A percentile compares a stretch with the other conserved stretches of the same genome.
These are phyloP conservation scores for Microplitis deprimator DNA, from an alignment of 2,888 invertebrate genomes.

Conservation along the genomic window DNA sequence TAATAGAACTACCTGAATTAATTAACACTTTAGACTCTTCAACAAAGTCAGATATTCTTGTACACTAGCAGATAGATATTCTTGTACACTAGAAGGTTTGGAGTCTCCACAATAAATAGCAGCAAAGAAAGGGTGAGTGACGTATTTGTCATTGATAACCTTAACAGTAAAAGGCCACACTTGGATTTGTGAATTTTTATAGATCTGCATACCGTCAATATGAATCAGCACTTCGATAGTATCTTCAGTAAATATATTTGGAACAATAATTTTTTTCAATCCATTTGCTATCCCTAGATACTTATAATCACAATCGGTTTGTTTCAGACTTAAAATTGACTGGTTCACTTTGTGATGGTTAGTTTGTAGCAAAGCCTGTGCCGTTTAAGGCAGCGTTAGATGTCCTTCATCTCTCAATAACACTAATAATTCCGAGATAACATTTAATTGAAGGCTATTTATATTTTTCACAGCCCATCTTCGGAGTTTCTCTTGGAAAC, in stretches of 20 bases:
- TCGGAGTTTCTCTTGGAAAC: constrained; percentile 14
- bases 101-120: constrained; percentile 32
- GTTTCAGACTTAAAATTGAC: not conserved
- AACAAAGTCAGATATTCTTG: no score
- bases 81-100: constrained; percentile 33
- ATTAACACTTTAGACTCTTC: constrained; percentile 11
- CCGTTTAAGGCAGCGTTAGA: not conserved
- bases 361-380: not conserved
- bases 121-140: constrained; percentile 13
- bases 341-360: not conserved
- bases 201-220: not conserved
- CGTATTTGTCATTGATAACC: not conserved
- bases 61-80: not conserved
- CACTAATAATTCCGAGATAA: not conserved
- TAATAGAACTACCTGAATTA: not conserved
- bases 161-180: not conserved
- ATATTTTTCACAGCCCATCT: constrained; percentile 8
- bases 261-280: not conserved
- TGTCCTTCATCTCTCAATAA: not conserved
- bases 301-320: not conserved
- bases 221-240: not conserved
- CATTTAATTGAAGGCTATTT: constrained; percentile 4
- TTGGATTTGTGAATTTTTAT: constrained; percentile 5
- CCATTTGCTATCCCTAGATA: not conserved
- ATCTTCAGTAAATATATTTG: not conserved